Percentiles rank a stretch among this genome's conserved stretches.
Evolutionary conservation across 2,113 vertebrate genomes (phyloP).

Genomic region (Megalops atlanticus): DNA sequence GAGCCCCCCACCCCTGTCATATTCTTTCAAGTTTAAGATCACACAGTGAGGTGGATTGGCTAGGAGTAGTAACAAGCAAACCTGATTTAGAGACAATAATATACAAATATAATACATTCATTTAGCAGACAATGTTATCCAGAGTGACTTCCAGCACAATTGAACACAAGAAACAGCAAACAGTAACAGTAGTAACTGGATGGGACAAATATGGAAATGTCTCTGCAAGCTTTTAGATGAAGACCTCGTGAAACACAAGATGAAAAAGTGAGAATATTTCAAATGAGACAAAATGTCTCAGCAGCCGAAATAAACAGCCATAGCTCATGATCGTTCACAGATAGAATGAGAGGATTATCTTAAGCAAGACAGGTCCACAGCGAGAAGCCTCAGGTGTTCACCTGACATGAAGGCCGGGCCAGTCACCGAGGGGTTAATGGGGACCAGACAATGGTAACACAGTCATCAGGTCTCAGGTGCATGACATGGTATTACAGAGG

Average conservation of each 20-base stretch:
- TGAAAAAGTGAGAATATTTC: constrained; percentile 11
- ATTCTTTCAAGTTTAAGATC: neutral
- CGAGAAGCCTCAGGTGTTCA: neutral
- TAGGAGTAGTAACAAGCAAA: neutral
- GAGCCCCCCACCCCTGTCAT: neutral
- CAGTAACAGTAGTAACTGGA: neutral
- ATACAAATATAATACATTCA: constrained; percentile 29
- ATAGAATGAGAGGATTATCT: neutral
- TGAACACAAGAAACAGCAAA: neutral
- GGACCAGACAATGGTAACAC: constrained; percentile 15
- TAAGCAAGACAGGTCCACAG: neutral
- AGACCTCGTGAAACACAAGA: neutral
- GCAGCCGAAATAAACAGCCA: too few species aligned
- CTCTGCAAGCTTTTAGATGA: neutral
- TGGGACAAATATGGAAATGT: neutral
- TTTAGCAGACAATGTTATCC: too few species aligned
- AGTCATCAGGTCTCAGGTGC: constrained; percentile 26
- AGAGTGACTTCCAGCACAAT: too few species aligned
- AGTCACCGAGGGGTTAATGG: constrained; percentile 32
- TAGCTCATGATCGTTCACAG: neutral
- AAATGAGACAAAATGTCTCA: too few species aligned
- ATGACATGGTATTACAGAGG: constrained; percentile 8
- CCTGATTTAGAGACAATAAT: constrained; percentile 16
- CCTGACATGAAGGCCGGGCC: neutral
- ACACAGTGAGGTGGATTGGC: neutral